phyloP scores from a whole-genome alignment of 2,888 invertebrate species.

The Tenthredo distinguenda region DNA sequence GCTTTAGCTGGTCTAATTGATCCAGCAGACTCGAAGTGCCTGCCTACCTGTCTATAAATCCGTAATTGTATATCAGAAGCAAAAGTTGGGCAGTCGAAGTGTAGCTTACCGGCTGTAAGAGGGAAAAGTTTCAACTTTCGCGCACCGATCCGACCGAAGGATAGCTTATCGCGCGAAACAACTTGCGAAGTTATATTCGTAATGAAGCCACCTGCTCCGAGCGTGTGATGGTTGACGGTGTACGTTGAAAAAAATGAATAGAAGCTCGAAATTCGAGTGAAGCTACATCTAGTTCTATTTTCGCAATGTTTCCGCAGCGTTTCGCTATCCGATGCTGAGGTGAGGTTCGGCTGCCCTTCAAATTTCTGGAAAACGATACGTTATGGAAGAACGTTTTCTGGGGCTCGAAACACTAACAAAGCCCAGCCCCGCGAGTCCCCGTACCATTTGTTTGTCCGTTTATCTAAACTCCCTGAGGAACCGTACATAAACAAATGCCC shows the following conservation, averaged over 20 bases:
- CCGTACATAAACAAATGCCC: constrained; percentile 20
- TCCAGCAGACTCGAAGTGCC: background rate
- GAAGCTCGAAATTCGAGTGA: background rate
- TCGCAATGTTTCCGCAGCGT: background rate
- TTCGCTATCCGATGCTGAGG: background rate
- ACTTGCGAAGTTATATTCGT: background rate
- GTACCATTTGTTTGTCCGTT: constrained; percentile 31
- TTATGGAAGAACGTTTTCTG: background rate
- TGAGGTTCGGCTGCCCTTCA: background rate
- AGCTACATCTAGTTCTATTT: background rate
- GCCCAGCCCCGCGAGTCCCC: constrained; percentile 32
- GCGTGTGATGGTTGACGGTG: background rate
- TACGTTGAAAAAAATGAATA: background rate
- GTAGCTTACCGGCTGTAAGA: background rate
- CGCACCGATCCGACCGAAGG: background rate
- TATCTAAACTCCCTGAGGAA: constrained; percentile 38
- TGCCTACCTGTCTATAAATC: background rate
- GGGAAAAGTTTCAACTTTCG: background rate
- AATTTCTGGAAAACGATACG: background rate
- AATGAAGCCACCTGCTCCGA: background rate
- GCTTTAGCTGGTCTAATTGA: background rate
- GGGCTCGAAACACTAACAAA: constrained; percentile 5
- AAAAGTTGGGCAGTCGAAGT: background rate
- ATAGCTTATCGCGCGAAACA: constrained; percentile 4
- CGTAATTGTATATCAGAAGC: background rate